A percentile compares a stretch with the other conserved stretches of the same genome.
phyloP scores from a whole-genome alignment of 2,113 vertebrate species.

The Petroica traversi region DNA sequence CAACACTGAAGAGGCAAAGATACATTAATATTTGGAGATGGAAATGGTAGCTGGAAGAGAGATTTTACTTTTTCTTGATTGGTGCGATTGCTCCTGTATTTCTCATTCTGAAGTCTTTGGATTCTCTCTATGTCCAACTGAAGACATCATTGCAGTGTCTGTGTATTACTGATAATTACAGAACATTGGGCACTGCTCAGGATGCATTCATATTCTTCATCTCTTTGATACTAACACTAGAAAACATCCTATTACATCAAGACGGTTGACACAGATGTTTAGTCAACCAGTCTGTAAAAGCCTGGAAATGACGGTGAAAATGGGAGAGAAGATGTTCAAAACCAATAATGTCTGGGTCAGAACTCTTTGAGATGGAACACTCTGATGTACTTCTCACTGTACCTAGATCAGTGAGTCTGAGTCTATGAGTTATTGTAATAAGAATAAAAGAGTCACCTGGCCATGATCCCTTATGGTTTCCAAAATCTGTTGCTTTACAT shows the following conservation, averaged over 20 bases:
- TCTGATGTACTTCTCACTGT: neutral
- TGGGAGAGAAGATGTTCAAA: neutral
- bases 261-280: neutral
- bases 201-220: neutral
- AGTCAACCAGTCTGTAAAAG: neutral
- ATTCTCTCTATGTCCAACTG: neutral
- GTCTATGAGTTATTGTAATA: neutral
- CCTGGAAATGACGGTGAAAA: neutral
- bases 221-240: neutral
- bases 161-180: neutral
- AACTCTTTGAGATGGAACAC: neutral
- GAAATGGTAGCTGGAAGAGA: neutral
- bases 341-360: neutral
- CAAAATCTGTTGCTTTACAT: neutral
- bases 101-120: neutral
- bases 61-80: neutral
- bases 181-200: neutral
- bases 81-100: neutral
- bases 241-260: neutral
- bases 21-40: neutral
- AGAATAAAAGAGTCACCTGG: neutral
- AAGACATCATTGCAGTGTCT: neutral
- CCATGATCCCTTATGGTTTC: neutral
- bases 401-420: neutral
- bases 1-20: neutral